Evolutionary conservation across 2,113 vertebrate genomes (phyloP).

Genomic region (Cavia aperea): DNA sequence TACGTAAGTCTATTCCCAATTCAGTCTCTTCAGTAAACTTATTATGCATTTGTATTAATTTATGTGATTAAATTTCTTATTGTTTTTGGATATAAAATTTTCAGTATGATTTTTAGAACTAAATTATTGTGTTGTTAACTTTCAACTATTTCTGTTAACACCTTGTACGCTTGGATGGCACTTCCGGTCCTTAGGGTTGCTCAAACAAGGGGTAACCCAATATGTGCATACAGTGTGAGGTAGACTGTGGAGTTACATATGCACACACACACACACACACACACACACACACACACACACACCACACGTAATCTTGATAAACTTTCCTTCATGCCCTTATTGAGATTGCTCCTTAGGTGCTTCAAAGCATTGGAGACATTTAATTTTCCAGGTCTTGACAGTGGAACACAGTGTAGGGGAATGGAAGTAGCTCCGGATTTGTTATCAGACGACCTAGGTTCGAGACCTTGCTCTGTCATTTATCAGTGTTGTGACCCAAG

Average conservation of each 20-base stretch:
- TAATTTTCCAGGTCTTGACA: slow-evolving; percentile 46
- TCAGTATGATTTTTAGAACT: background rate
- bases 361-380: background rate
- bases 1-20: background rate
- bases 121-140: background rate
- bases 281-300: background rate
- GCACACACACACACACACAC: background rate
- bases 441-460: slow-evolving; percentile 4
- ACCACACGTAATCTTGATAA: background rate
- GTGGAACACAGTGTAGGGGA: background rate
- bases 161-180: background rate
- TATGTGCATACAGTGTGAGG: background rate
- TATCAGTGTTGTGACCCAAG: background rate
- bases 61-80: background rate
- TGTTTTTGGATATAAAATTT: background rate
- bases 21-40: background rate
- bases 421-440: background rate
- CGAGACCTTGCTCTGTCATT: slow-evolving; percentile 5
- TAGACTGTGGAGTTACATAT: background rate
- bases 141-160: background rate
- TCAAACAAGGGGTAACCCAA: background rate
- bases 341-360: background rate
- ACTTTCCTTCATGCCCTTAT: background rate
- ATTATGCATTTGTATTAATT: background rate
- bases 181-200: background rate